Evolutionary conservation across 1,140 invertebrate species (phyloP), one percentile per base, ranked within the genome.

Genomic region (Brachionus sp.): DNA sequence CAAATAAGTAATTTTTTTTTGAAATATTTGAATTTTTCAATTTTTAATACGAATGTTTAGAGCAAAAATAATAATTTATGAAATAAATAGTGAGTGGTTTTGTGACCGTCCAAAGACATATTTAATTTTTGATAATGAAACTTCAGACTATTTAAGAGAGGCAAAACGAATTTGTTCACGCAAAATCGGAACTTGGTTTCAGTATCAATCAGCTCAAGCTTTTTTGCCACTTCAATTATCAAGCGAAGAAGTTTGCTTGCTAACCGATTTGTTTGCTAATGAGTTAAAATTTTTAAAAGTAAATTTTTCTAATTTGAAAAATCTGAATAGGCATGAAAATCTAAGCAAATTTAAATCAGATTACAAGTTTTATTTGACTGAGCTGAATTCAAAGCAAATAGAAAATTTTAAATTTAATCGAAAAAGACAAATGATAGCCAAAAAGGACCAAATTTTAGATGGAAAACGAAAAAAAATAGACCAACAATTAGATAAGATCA

Each of bases 401-500:
- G 42, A 75, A 75, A 25, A 1, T 35, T 75, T 46, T 29, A 75
- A 46, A 75, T 23, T 10, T 3, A 46, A 29, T 46, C 37, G 70
- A 46, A 75, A 46, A 19, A 44, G 19, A 12, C 70, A 50, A 46
- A 46, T 75, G 70, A 23, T 46, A 12, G 9, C 10, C 3, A 75
- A 46, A 44, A 75, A 46, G n/a, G 70, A 75, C 10, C 37, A 75
- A 75, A 75, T 75, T 29, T 46, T 75, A 25, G 25, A 75, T 12
- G 70, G 70, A 29, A 75, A 75, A 13, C 39, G 70, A 25, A 75
- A 75, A 75, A 75, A 75, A 75, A 25, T 75, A 13, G n/a, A 1
- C 5, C 7, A 13, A 35, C 70, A 75, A 29, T 35, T 75, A 29
- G 44, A 23, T 9, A 44, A 50, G 25, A 75, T 75, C 4, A 44